Conservation (phyloP, 2,113 vertebrate species). For the Hippocampus mohnikei region DNA sequence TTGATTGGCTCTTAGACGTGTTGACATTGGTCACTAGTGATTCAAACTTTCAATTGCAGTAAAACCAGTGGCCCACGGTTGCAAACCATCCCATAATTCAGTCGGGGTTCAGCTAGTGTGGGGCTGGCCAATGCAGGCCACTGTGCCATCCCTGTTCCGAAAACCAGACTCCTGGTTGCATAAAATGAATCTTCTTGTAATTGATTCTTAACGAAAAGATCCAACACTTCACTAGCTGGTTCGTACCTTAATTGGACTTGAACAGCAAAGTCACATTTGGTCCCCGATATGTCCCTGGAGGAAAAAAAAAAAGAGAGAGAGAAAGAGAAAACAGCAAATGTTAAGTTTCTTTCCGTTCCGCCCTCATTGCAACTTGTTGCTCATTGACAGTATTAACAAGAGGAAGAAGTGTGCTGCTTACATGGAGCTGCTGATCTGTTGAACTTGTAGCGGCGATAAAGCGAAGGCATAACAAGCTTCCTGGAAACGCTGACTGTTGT, state of each 20-base stretch:
- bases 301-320: conserved; percentile 19
- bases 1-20: too few relatives aligned
- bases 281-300: conserved; percentile 97
- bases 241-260: conserved; percentile 96
- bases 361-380: not conserved
- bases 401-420: conserved; percentile 68
- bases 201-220: too few relatives aligned
- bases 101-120: too few relatives aligned
- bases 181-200: not conserved
- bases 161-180: not conserved
- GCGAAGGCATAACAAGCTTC: conserved; percentile 98
- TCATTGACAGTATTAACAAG: not conserved
- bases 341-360: not conserved
- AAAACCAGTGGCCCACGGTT: too few relatives aligned
- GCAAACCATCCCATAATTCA: too few relatives aligned
- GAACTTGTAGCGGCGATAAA: conserved; percentile 95
- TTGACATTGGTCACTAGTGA: too few relatives aligned
- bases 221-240: not conserved
- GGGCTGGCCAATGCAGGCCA: too few relatives aligned
- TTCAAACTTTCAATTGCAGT: too few relatives aligned
- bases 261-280: conserved; percentile 99
- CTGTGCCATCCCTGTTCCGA: too few relatives aligned
- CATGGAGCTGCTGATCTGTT: conserved; percentile 98
- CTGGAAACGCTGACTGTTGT: conserved; percentile 96
- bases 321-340: not conserved